These are phyloP conservation scores for Beaufortia kweichowensis DNA, from an alignment of 2,113 vertebrate genomes.

Conservation along the genomic window DNA sequence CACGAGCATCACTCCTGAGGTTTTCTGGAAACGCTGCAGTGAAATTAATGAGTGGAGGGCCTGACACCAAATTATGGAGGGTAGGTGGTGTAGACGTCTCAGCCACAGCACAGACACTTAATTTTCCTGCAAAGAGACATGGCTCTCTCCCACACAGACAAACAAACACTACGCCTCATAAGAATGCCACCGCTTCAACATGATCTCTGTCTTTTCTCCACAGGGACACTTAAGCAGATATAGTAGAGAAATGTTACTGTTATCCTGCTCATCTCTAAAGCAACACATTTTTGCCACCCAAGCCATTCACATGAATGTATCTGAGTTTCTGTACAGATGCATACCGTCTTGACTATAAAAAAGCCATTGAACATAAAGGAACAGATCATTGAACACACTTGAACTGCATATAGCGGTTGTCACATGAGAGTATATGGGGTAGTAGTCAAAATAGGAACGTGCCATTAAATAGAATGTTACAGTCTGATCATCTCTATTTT, in stretches of 20 bases:
- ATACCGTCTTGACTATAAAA: too few species aligned
- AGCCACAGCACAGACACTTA: conserved; percentile 10
- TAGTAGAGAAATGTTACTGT: conserved; percentile 5
- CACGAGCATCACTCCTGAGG: conserved; percentile 5
- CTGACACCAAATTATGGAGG: conserved; percentile 37
- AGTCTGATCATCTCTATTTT: too few species aligned
- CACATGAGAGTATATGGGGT: too few species aligned
- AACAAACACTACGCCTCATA: conserved; percentile 5
- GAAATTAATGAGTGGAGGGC: conserved; percentile 23
- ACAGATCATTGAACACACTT: too few species aligned
- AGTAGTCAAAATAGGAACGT: not conserved
- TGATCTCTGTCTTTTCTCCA: not conserved
- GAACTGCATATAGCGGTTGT: too few species aligned
- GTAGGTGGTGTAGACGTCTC: conserved; percentile 19
- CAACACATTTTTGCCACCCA: conserved; percentile 1
- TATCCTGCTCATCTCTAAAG: conserved; percentile 9
- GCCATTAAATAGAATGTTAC: not conserved
- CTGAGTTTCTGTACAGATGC: not conserved
- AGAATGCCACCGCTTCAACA: conserved; percentile 13
- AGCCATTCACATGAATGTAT: not conserved
- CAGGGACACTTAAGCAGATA: conserved; percentile 1
- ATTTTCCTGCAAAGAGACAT: conserved; percentile 26
- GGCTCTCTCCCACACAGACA: not conserved
- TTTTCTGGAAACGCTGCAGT: conserved; percentile 15
- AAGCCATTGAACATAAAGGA: not conserved